These are phyloP conservation scores for Akabosia matsudoensis DNA, from an alignment of 1,140 invertebrate genomes.

Conservation along the genomic window DNA sequence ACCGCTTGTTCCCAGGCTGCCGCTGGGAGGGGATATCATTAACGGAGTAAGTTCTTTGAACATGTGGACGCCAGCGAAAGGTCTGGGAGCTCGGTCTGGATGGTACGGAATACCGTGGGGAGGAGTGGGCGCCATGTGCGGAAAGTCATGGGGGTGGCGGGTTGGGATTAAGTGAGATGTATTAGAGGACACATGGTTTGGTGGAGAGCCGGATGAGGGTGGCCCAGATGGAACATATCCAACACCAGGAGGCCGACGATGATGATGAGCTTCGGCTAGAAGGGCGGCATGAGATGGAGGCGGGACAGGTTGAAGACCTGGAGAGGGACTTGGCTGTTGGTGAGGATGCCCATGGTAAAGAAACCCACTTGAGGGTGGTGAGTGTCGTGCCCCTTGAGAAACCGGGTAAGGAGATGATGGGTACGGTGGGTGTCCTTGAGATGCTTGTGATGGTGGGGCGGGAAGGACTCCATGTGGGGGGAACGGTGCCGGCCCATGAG, in stretches of 20 bases:
- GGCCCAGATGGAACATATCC: slow-evolving; percentile 22
- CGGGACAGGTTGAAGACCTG: neutral
- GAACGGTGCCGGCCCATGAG: neutral
- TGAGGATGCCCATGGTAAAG: neutral
- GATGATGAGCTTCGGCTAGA: neutral
- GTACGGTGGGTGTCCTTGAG: slow-evolving; percentile 4
- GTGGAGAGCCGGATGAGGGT: slow-evolving; percentile 31
- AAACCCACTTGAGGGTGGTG: neutral
- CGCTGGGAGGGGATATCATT: slow-evolving; percentile 39
- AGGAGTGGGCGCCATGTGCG: slow-evolving; percentile 9
- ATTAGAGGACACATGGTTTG: slow-evolving; percentile 36
- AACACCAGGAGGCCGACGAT: slow-evolving; percentile 35
- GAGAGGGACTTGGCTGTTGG: slow-evolving; percentile 11
- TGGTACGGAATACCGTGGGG: neutral
- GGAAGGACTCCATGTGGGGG: neutral
- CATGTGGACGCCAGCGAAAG: slow-evolving; percentile 21
- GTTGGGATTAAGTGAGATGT: slow-evolving; percentile 21
- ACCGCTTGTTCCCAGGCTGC: slow-evolving; percentile 8
- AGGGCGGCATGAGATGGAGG: neutral
- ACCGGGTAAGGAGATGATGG: neutral
- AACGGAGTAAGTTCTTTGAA: slow-evolving; percentile 45
- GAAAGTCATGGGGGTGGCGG: slow-evolving; percentile 22
- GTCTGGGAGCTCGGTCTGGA: neutral
- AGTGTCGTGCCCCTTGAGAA: neutral
- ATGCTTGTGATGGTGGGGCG: neutral